Conservation (phyloP, 2,113 vertebrate genomes). For the Cryptotis parvus region DNA sequence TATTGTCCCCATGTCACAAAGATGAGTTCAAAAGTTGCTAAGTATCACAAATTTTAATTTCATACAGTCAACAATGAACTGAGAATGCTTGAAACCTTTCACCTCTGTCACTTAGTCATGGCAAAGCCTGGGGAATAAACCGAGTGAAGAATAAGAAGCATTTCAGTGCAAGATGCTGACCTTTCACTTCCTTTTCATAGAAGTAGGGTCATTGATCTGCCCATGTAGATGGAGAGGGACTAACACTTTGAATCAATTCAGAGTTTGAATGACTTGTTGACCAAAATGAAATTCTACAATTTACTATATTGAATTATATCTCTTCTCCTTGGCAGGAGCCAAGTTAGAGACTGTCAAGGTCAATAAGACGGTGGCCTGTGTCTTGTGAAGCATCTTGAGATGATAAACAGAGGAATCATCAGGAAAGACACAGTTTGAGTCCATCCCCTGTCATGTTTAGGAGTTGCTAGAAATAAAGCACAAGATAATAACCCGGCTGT, state of each 20-base stretch:
- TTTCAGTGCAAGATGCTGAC: not conserved
- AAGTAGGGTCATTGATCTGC: not conserved
- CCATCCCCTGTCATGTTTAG: no score
- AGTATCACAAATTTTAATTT: not conserved
- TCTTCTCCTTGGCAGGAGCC: no score
- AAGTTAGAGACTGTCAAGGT: no score
- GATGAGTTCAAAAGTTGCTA: not conserved
- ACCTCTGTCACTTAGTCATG: not conserved
- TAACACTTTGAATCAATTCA: slow-evolving; percentile 9
- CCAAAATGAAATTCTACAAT: not conserved
- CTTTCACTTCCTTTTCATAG: not conserved
- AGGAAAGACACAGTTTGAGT: no score
- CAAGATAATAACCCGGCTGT: no score
- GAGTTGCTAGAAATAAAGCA: no score
- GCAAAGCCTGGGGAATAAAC: not conserved
- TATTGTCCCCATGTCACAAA: not conserved
- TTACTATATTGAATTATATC: not conserved
- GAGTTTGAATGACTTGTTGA: not conserved
- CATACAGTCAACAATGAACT: not conserved
- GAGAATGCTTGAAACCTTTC: not conserved
- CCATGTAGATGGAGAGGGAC: not conserved
- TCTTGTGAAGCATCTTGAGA: no score
- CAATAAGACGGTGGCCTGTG: no score
- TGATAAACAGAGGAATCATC: no score
- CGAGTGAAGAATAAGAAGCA: not conserved